Evolutionary conservation across 1,140 invertebrate genomes (phyloP).

Genomic region (Caenorhabditis latens): DNA sequence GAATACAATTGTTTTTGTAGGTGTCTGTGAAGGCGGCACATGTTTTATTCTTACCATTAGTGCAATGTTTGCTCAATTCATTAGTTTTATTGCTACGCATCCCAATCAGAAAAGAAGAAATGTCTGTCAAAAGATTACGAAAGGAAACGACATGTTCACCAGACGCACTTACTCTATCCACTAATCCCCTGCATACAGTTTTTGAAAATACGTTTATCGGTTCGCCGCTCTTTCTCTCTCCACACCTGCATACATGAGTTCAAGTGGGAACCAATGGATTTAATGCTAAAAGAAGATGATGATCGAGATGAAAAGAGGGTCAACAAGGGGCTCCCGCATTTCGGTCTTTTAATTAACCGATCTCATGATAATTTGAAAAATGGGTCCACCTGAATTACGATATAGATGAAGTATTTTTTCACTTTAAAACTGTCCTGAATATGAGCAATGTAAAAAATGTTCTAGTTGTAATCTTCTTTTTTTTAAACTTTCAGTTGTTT

Average conservation of each 20-base stretch:
- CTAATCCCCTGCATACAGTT: constrained; percentile 46
- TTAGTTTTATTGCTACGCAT: constrained; percentile 40
- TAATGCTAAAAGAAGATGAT: background rate
- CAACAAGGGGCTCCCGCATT: background rate
- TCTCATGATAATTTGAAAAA: background rate
- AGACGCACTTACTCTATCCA: constrained; percentile 41
- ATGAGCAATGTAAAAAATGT: no score
- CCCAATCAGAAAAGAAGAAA: constrained; percentile 40
- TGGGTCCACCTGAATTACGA: no score
- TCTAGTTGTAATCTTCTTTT: no score
- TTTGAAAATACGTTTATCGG: constrained; percentile 56
- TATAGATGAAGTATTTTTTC: no score
- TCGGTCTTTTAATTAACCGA: background rate
- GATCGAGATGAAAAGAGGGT: background rate
- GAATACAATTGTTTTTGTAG: constrained; percentile 37
- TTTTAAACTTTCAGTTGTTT: no score
- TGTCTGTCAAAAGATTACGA: constrained; percentile 50
- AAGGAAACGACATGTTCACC: constrained; percentile 7
- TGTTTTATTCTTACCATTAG: constrained; percentile 46
- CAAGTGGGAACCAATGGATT: constrained; percentile 45
- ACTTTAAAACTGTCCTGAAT: no score
- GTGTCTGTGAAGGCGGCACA: constrained; percentile 31
- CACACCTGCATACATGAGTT: constrained; percentile 27
- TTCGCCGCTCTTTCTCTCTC: background rate
- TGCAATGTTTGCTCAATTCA: constrained; percentile 51